Evolutionary conservation across 2,888 invertebrate genomes (phyloP).

Genomic region (Megastigmus dorsalis): DNA sequence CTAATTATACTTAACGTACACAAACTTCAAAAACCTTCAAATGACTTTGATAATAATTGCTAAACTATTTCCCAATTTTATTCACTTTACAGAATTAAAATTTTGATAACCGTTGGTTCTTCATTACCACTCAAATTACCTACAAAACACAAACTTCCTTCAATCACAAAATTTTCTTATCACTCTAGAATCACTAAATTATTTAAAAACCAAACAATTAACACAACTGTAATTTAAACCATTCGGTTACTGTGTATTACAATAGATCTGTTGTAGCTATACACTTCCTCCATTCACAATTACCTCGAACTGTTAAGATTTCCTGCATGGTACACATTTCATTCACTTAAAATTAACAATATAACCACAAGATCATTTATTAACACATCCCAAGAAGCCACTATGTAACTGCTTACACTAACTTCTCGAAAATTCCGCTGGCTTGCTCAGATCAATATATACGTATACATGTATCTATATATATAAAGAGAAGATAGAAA

Average conservation of each 20-base stretch:
- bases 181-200: slow-evolving; percentile 36
- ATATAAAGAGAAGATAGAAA: not conserved
- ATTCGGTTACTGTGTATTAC: slow-evolving; percentile 6
- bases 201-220: slow-evolving; percentile 14
- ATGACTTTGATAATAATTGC: not conserved
- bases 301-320: not conserved
- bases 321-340: slow-evolving; percentile 8
- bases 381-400: slow-evolving; percentile 25
- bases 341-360: slow-evolving; percentile 24
- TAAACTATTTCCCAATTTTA: not conserved
- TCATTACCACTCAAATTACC: slow-evolving; percentile 13
- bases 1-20: slow-evolving; percentile 14
- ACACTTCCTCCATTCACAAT: slow-evolving; percentile 28
- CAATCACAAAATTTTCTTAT: slow-evolving; percentile 25
- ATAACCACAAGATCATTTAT: slow-evolving; percentile 28
- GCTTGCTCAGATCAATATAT: not conserved
- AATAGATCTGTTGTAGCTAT: not conserved
- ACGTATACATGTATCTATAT: not conserved
- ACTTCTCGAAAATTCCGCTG: slow-evolving; percentile 51
- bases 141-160: slow-evolving; percentile 31
- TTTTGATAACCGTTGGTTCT: slow-evolving; percentile 18
- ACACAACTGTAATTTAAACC: slow-evolving; percentile 1
- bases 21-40: slow-evolving; percentile 11
- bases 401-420: not conserved
- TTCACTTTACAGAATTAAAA: slow-evolving; percentile 11